phyloP scores from a whole-genome alignment of 1,140 invertebrate species.

The Cyclargus thomasi region DNA sequence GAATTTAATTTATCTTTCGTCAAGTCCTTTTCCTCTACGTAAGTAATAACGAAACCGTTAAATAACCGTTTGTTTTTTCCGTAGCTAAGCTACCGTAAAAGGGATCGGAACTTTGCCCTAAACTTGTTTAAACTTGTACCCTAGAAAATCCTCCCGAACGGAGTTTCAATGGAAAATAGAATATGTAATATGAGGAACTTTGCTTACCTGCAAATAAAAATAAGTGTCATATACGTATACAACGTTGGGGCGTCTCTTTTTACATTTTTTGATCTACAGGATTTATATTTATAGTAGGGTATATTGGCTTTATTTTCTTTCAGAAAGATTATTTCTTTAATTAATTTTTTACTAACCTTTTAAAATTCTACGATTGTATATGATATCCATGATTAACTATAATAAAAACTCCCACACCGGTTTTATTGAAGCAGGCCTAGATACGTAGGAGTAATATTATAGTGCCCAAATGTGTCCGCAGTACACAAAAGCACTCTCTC shows the following conservation, averaged over 20 bases:
- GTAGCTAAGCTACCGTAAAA: slow-evolving; percentile 53
- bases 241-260: slow-evolving; percentile 9
- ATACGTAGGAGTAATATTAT: too few relatives aligned
- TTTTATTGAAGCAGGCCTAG: too few relatives aligned
- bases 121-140: slow-evolving; percentile 72
- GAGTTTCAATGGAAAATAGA: slow-evolving; percentile 62
- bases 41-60: slow-evolving; percentile 13
- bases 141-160: slow-evolving; percentile 64
- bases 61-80: slow-evolving; percentile 22
- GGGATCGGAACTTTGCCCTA: slow-evolving; percentile 63
- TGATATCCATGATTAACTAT: too few relatives aligned
- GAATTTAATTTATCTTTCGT: slow-evolving; percentile 3
- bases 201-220: slow-evolving; percentile 34
- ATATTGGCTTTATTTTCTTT: too few relatives aligned
- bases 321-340: too few relatives aligned
- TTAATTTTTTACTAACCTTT: too few relatives aligned
- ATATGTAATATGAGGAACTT: slow-evolving; percentile 51
- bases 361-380: too few relatives aligned
- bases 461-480: too few relatives aligned
- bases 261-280: too few relatives aligned
- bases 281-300: too few relatives aligned
- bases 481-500: too few relatives aligned
- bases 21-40: background rate
- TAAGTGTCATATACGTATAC: slow-evolving; percentile 21
- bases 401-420: too few relatives aligned